Evolutionary conservation across 2,797 vertebrate species (phyloP).

Genomic region (Kryptopterus vitreolus): DNA sequence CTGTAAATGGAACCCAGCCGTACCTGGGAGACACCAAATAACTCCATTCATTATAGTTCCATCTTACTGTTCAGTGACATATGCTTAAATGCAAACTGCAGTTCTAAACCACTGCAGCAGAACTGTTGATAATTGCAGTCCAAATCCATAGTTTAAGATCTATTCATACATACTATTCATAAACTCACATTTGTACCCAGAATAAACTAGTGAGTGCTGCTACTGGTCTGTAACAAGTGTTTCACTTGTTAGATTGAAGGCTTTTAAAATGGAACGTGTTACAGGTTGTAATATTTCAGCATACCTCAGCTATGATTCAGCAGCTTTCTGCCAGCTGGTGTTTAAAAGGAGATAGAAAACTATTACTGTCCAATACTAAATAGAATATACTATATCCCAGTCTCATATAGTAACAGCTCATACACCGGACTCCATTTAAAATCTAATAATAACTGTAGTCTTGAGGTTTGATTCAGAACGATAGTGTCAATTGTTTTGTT

Average conservation of each 20-base stretch:
- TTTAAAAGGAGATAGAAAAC: background rate
- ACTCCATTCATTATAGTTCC: no score
- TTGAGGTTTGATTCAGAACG: background rate
- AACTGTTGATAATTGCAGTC: no score
- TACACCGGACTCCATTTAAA: background rate
- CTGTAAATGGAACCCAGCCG: no score
- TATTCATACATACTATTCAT: no score
- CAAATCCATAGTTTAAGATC: no score
- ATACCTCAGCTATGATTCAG: conserved; percentile 11
- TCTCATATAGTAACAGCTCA: background rate
- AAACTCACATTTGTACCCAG: background rate
- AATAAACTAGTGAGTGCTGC: background rate
- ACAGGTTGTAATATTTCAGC: conserved; percentile 5
- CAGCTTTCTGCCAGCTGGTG: conserved; percentile 17
- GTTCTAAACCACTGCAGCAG: no score
- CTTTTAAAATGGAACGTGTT: conserved; percentile 11
- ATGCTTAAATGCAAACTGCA: no score
- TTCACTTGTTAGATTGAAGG: background rate
- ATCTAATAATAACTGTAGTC: background rate
- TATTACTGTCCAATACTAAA: background rate
- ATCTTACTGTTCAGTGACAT: no score
- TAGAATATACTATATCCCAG: background rate
- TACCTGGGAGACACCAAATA: no score
- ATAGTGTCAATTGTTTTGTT: background rate
- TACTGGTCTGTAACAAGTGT: background rate